Evolutionary conservation across 1,140 invertebrate genomes (phyloP).

Genomic region (Trichogramma pretiosum): DNA sequence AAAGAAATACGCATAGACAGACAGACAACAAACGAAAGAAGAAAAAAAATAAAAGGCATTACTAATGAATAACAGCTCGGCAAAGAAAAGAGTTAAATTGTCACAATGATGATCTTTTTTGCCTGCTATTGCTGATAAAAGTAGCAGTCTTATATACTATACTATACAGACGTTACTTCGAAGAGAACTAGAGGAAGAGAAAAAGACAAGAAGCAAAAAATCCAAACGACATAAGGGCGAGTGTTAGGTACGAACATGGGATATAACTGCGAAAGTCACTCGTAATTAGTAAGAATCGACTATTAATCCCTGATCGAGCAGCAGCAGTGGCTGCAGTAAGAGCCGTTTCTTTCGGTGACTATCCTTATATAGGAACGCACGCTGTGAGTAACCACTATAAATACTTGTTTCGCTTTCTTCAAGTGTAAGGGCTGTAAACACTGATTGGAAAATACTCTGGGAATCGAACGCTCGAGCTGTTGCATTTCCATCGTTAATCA

Average conservation of each 20-base stretch:
- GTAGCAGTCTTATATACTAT: too few species aligned
- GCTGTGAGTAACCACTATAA: not conserved
- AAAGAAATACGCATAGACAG: not conserved
- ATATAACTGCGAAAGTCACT: conserved; percentile 22
- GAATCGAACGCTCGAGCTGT: not conserved
- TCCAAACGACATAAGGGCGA: conserved; percentile 8
- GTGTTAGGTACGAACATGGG: conserved; percentile 17
- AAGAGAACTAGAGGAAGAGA: not conserved
- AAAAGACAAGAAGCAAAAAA: conserved; percentile 9
- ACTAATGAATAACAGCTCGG: conserved; percentile 13
- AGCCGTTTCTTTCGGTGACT: conserved; percentile 27
- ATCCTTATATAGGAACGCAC: conserved; percentile 29
- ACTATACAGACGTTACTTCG: too few species aligned
- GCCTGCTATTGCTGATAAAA: too few species aligned
- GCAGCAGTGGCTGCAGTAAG: conserved; percentile 19
- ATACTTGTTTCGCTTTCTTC: not conserved
- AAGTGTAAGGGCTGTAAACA: not conserved
- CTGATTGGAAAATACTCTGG: not conserved
- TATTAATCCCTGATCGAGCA: conserved; percentile 31
- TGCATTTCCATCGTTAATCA: too few species aligned
- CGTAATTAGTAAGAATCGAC: conserved; percentile 38
- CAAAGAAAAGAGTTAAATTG: conserved; percentile 1
- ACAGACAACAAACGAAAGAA: too few species aligned
- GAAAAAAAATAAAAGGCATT: too few species aligned
- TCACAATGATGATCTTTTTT: conserved; percentile 2